Percentiles rank a stretch among this genome's conserved stretches.
phyloP scores from a whole-genome alignment of 1,140 invertebrate genomes.

The Chymomyza costata region DNA sequence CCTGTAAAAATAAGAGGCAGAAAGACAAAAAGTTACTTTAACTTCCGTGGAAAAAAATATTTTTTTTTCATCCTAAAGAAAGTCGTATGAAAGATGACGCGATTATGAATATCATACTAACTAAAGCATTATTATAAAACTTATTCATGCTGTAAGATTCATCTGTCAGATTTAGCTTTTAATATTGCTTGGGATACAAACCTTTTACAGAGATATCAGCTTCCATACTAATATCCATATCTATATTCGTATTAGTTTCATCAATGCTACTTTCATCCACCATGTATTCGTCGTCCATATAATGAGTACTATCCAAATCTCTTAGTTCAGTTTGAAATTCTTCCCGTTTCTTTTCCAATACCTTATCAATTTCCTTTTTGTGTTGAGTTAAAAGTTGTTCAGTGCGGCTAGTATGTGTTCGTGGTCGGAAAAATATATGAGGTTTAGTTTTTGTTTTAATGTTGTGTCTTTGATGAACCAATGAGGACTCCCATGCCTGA shows the following conservation, averaged over 20 bases:
- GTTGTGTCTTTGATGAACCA: constrained; percentile 86
- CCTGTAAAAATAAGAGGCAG: constrained; percentile 14
- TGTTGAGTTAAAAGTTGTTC: constrained; percentile 43
- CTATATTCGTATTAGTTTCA: constrained; percentile 25
- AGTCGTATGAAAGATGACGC: too few relatives aligned
- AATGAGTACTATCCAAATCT: constrained; percentile 41
- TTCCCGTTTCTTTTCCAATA: constrained; percentile 38
- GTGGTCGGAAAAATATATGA: constrained; percentile 91
- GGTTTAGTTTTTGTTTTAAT: constrained; percentile 93
- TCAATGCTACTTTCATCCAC: constrained; percentile 32
- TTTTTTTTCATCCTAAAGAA: too few relatives aligned
- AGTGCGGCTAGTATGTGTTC: constrained; percentile 25
- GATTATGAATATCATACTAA: too few relatives aligned
- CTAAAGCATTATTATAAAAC: not conserved
- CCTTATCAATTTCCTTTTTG: constrained; percentile 37
- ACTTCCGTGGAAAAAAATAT: too few relatives aligned
- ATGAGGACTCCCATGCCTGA: constrained; percentile 89
- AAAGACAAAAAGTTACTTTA: too few relatives aligned
- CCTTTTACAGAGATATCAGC: constrained; percentile 2
- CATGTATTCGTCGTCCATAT: constrained; percentile 38
- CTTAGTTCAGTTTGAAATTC: constrained; percentile 40
- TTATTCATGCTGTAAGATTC: not conserved
- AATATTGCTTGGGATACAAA: constrained; percentile 6
- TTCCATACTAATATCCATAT: constrained; percentile 9
- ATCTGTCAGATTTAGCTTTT: not conserved